A percentile compares a stretch with the other conserved stretches of the same genome.
Evolutionary conservation across 2,797 vertebrate species (phyloP).

Genomic region (Bradypodion ventrale): DNA sequence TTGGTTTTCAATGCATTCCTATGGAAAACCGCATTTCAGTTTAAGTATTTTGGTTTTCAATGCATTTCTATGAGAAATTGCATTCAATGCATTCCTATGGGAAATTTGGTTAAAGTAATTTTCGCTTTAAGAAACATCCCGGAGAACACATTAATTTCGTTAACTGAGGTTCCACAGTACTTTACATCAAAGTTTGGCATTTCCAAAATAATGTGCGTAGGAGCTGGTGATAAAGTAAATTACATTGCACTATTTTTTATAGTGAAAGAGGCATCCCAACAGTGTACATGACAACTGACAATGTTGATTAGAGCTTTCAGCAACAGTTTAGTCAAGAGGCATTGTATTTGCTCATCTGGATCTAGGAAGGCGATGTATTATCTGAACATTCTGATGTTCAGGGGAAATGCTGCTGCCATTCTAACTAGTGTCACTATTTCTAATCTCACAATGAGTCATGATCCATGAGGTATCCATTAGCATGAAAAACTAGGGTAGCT

Average conservation of each 20-base stretch:
- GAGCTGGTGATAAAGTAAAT: not conserved
- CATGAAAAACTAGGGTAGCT: slow-evolving; percentile 17
- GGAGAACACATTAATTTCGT: no score
- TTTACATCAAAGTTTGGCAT: not conserved
- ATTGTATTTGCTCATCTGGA: not conserved
- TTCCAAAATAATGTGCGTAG: not conserved
- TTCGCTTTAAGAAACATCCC: no score
- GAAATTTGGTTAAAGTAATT: no score
- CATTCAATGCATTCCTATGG: no score
- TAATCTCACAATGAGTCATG: slow-evolving; percentile 28
- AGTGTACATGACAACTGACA: not conserved
- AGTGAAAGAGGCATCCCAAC: not conserved
- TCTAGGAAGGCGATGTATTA: not conserved
- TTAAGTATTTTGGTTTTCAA: no score
- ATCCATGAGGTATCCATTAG: slow-evolving; percentile 24
- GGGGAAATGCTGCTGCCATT: not conserved
- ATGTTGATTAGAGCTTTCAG: not conserved
- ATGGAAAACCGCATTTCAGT: no score
- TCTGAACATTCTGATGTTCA: not conserved
- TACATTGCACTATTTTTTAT: not conserved
- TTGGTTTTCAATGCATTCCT: no score
- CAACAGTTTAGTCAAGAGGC: not conserved
- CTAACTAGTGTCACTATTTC: not conserved
- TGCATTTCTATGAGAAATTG: no score
- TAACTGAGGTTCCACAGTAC: no score